These are phyloP conservation scores for Acanthisitta chloris DNA, from an alignment of 2,113 vertebrate genomes.

Conservation along the genomic window DNA sequence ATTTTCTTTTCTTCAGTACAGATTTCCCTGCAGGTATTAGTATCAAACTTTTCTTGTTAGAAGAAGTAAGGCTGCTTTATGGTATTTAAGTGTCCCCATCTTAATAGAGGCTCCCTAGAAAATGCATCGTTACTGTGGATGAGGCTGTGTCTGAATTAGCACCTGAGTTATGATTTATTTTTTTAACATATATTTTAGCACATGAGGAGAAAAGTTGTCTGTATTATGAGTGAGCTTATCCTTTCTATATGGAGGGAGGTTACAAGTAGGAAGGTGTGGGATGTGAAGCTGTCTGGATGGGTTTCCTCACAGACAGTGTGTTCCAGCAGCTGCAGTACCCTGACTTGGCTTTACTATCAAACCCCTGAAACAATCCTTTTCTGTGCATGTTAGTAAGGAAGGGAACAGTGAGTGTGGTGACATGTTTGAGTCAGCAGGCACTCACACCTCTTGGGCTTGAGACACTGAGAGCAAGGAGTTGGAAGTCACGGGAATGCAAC, in stretches of 20 bases:
- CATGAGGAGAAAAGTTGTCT: not conserved
- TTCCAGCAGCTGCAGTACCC: not conserved
- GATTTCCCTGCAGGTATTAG: not conserved
- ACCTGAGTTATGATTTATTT: not conserved
- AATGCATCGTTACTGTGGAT: rapidly evolving
- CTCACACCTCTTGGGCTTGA: rapidly evolving
- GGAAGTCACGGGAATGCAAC: not conserved
- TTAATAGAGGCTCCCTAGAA: not conserved
- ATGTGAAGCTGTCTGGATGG: not conserved
- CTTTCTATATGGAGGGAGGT: not conserved
- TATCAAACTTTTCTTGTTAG: not conserved
- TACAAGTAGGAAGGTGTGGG: no score
- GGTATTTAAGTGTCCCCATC: not conserved
- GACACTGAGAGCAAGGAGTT: not conserved
- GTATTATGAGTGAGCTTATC: not conserved
- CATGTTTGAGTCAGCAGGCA: not conserved
- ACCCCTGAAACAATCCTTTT: not conserved
- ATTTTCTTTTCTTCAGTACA: not conserved
- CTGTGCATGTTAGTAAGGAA: not conserved
- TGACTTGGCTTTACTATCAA: not conserved
- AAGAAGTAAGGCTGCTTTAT: not conserved
- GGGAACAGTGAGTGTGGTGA: not conserved
- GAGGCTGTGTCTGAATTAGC: not conserved
- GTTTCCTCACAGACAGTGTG: not conserved
- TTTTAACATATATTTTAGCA: not conserved